Percentiles rank a stretch among this genome's conserved stretches.
These are phyloP conservation scores for Camponotus pennsylvanicus DNA, from an alignment of 1,140 invertebrate species.

Conservation along the genomic window DNA sequence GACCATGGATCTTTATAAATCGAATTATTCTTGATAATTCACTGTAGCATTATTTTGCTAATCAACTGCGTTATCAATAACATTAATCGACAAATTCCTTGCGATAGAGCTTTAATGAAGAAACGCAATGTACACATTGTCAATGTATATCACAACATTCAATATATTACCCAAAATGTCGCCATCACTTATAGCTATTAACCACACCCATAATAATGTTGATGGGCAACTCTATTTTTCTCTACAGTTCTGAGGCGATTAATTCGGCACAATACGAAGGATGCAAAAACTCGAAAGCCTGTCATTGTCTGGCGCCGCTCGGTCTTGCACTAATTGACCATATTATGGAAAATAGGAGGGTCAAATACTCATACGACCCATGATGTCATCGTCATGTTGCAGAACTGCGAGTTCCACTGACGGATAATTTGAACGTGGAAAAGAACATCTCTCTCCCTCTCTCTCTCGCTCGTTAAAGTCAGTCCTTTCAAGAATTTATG, in stretches of 20 bases:
- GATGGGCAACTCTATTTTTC: slow-evolving; percentile 29
- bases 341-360: slow-evolving; percentile 78
- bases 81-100: background rate
- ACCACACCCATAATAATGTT: slow-evolving; percentile 42
- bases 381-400: slow-evolving; percentile 76
- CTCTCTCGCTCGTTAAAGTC: slow-evolving; percentile 19
- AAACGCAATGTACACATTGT: background rate
- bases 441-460: slow-evolving; percentile 8
- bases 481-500: slow-evolving; percentile 50
- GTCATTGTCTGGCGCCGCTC: slow-evolving; percentile 53
- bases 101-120: background rate
- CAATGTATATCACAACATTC: slow-evolving; percentile 3
- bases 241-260: slow-evolving; percentile 25
- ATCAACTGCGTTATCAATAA: background rate
- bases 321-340: slow-evolving; percentile 75
- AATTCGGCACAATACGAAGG: slow-evolving; percentile 61
- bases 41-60: background rate
- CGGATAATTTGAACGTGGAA: slow-evolving; percentile 15
- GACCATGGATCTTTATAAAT: background rate
- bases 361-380: slow-evolving; percentile 73
- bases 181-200: slow-evolving; percentile 34
- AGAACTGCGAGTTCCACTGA: slow-evolving; percentile 33
- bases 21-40: background rate
- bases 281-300: slow-evolving; percentile 61
- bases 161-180: slow-evolving; percentile 27